Base-by-base conservation (phyloP, 2,888 invertebrate species). In the Lasius platythorax region DNA sequence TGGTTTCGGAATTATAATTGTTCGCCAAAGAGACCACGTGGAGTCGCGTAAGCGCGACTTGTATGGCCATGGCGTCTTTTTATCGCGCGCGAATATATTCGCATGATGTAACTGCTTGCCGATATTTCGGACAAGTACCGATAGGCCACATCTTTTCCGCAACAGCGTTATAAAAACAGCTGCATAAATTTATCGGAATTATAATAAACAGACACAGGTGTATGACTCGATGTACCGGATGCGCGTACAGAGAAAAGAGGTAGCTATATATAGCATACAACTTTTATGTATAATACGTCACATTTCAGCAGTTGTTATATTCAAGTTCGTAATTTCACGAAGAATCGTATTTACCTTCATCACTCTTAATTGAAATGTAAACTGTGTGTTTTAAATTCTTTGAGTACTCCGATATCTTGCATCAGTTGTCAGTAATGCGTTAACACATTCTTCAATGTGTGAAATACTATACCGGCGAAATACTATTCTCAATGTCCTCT, bases 61-160 rank as follows among this genome's bases (percentile, higher is more conserved):
- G 87, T 91, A 90, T 90, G 87, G 89, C 67, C 73, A 87, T 83
- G 73, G 85, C 63, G 74, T 56, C 72, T n/a, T 53, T 81, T 78
- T 83, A 83, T 74, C 78, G 79, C 33, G 15, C 28, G 40, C 58
- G n/a, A 70, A 23, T 86, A 72, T 50, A 67, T 79, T 76, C 63
- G 88, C 64, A 88, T 91, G 91, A 91, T 90, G 90, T 88, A 91
- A 89, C 88, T 58, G 66, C 56, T 23, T 63, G 50, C 68, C 70
- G 85, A 89, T 87, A 83, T 88, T 88, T 88, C 88, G 86, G 83
- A 87, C 43, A 46, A 43, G 68, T 18, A 61, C 28, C 58, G n/a
- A 18, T 23, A 64, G 28, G 12, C 3, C 15, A n/a, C 37, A 23
- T 6, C 3, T 75, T n/a, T 68, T 58, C 56, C 28, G n/a, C 37